Conservation (phyloP, 2,797 vertebrate species). For the Semaprochilodus insignis region DNA sequence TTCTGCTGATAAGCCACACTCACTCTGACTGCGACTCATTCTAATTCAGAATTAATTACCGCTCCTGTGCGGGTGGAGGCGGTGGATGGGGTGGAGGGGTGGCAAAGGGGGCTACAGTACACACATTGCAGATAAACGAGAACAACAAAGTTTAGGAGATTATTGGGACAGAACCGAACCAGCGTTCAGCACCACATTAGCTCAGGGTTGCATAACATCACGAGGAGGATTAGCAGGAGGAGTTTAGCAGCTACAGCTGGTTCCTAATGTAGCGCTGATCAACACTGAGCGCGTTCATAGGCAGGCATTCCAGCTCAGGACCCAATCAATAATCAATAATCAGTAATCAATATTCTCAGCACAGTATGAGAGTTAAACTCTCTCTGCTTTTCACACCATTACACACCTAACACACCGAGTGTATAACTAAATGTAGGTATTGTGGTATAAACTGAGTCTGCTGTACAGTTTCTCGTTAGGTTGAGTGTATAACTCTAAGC, state of each 20-base stretch:
- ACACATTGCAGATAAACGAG: slow-evolving; percentile 47
- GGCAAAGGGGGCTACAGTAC: slow-evolving; percentile 58
- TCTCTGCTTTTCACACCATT: background rate
- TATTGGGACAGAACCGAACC: slow-evolving; percentile 19
- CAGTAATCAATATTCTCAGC: background rate
- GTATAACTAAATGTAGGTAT: too few species aligned
- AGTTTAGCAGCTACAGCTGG: background rate
- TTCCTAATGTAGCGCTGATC: background rate
- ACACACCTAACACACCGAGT: background rate
- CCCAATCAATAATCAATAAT: background rate
- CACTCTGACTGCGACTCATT: slow-evolving; percentile 77
- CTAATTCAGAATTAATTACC: slow-evolving; percentile 84
- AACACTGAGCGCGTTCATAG: background rate
- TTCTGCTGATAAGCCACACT: slow-evolving; percentile 78
- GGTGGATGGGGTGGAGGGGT: slow-evolving; percentile 49
- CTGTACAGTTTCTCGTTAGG: too few species aligned
- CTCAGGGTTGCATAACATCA: slow-evolving; percentile 7
- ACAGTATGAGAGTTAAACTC: background rate
- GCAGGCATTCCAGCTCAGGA: too few species aligned
- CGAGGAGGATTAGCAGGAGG: slow-evolving; percentile 22
- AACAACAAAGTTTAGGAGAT: slow-evolving; percentile 43
- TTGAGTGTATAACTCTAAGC: too few species aligned
- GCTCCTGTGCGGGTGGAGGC: slow-evolving; percentile 56
- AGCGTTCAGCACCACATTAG: slow-evolving; percentile 25
- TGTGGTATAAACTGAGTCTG: too few species aligned